Conservation (phyloP, 2,888 invertebrate genomes). For the Watsonalla cultraria region DNA sequence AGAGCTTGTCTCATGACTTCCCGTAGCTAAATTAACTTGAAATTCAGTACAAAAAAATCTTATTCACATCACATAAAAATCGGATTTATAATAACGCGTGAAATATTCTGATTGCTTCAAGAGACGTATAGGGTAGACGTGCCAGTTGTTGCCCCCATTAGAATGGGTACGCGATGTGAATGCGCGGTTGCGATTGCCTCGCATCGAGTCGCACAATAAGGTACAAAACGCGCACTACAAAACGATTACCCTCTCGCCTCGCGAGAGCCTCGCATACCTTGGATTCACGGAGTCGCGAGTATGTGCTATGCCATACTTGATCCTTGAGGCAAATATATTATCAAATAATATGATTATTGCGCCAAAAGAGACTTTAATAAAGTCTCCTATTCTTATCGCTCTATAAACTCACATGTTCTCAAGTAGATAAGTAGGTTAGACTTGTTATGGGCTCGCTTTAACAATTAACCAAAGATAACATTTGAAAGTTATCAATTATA, state of each 20-base stretch:
- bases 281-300: constrained; percentile 28
- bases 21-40: constrained; percentile 7
- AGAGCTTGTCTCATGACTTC: not conserved
- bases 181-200: constrained; percentile 54
- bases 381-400: too few species aligned
- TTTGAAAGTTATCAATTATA: too few species aligned
- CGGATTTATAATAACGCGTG: constrained; percentile 51
- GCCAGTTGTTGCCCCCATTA: constrained; percentile 57
- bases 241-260: constrained; percentile 67
- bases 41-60: constrained; percentile 22
- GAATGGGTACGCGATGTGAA: constrained; percentile 62
- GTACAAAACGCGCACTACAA: constrained; percentile 64
- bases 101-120: constrained; percentile 49
- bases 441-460: too few species aligned
- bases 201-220: constrained; percentile 52
- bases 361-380: not conserved
- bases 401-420: too few species aligned
- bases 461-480: too few species aligned
- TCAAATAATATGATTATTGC: not conserved
- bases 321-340: constrained; percentile 22
- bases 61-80: constrained; percentile 41
- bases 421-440: too few species aligned
- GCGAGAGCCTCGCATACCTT: constrained; percentile 43
- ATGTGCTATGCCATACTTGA: constrained; percentile 22
- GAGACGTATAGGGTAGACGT: constrained; percentile 34